Evolutionary conservation across 2,797 vertebrate species (phyloP).

Genomic region (Ctenopoma multispine): DNA sequence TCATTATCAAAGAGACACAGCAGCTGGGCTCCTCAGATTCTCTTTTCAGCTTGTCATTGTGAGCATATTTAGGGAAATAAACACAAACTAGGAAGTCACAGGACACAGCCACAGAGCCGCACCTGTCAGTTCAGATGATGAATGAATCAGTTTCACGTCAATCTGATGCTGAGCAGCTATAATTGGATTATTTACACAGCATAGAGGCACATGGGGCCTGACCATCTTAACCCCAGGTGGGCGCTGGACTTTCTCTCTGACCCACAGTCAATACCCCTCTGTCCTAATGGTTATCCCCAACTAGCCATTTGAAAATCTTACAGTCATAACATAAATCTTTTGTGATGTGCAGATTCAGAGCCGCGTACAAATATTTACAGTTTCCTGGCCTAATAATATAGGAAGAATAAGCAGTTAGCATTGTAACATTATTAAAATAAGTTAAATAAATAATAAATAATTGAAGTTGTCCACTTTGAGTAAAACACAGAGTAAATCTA

Average conservation of each 20-base stretch:
- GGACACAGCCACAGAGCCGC: conserved; percentile 45
- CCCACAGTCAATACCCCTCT: conserved; percentile 63
- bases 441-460: too few relatives aligned
- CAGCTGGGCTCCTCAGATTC: conserved; percentile 45
- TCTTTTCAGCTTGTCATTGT: conserved; percentile 50
- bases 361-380: neutral
- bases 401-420: too few relatives aligned
- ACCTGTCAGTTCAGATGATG: conserved; percentile 82
- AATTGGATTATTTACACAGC: conserved; percentile 86
- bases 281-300: conserved; percentile 57
- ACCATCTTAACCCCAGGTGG: conserved; percentile 74
- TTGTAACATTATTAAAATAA: too few relatives aligned
- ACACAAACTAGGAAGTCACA: conserved; percentile 31
- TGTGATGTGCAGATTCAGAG: neutral
- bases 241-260: conserved; percentile 69
- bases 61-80: conserved; percentile 32
- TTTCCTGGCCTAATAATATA: neutral
- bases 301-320: conserved; percentile 53
- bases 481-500: too few relatives aligned
- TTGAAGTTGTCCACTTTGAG: too few relatives aligned
- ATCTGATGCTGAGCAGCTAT: conserved; percentile 79
- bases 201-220: conserved; percentile 72
- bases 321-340: conserved; percentile 5
- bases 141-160: conserved; percentile 84
- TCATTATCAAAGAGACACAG: conserved; percentile 39